These are phyloP conservation scores for Tenodera sinensis DNA, from an alignment of 2,888 invertebrate species.

Conservation along the genomic window DNA sequence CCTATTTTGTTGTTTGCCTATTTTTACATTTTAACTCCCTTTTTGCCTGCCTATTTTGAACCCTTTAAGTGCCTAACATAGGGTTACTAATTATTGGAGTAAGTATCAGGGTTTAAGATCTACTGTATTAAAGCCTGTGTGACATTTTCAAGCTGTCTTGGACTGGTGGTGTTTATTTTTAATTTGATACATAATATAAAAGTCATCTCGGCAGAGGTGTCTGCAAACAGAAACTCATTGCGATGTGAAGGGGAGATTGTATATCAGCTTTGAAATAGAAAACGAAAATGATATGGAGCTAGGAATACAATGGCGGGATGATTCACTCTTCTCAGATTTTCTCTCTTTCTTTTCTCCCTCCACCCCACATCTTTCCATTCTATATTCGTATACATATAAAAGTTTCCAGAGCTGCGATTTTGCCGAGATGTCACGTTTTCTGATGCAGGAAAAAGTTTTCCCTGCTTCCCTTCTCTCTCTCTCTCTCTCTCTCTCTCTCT, in stretches of 20 bases:
- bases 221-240: neutral
- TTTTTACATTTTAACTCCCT: no score
- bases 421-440: constrained; percentile 29
- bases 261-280: neutral
- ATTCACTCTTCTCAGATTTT: constrained; percentile 11
- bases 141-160: no score
- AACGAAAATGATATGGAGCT: constrained; percentile 20
- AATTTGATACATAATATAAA: neutral
- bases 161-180: neutral
- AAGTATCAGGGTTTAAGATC: no score
- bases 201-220: neutral
- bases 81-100: no score
- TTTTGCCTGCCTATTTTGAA: no score
- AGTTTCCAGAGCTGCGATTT: constrained; percentile 28
- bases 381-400: neutral
- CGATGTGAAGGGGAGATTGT: neutral
- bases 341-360: neutral
- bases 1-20: no score
- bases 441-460: constrained; percentile 8
- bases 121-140: no score
- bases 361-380: neutral
- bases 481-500: no score
- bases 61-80: no score
- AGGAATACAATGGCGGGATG: neutral
- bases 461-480: neutral